phyloP scores from a whole-genome alignment of 1,140 invertebrate genomes.

The Meloidogyne floridensis region DNA sequence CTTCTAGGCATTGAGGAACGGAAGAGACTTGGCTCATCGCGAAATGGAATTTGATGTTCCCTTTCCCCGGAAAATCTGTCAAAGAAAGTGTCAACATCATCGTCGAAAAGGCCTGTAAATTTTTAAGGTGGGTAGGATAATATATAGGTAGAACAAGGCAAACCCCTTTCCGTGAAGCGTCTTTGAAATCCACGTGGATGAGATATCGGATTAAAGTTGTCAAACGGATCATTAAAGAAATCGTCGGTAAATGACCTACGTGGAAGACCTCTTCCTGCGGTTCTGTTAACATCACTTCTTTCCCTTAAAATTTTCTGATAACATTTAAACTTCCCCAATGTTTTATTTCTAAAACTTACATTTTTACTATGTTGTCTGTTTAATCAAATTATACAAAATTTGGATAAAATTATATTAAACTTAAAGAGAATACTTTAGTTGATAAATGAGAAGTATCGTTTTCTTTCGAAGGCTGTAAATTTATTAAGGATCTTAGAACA shows the following conservation, averaged over 20 bases:
- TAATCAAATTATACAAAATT: no score
- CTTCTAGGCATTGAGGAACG: neutral
- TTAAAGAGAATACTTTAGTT: no score
- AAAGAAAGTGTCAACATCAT: neutral
- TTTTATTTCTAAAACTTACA: no score
- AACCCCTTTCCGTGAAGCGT: conserved; percentile 4
- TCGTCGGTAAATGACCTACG: neutral
- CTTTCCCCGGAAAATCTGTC: neutral
- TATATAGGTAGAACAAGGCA: neutral
- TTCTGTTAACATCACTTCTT: neutral
- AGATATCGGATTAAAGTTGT: neutral
- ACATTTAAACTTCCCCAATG: no score
- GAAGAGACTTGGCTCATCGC: neutral
- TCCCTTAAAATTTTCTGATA: neutral
- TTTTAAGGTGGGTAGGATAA: neutral
- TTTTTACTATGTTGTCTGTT: no score
- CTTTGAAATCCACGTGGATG: neutral
- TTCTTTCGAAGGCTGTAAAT: no score
- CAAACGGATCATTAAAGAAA: neutral
- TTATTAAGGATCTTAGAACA: no score
- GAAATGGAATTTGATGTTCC: neutral
- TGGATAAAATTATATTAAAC: no score
- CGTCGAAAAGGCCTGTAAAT: conserved; percentile 1
- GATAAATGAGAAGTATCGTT: no score
- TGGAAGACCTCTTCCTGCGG: neutral